Evolutionary conservation across 37 sponge, comb jelly and placozoan genomes (phyloP).

Genomic region (Oscarella lobularis): DNA sequence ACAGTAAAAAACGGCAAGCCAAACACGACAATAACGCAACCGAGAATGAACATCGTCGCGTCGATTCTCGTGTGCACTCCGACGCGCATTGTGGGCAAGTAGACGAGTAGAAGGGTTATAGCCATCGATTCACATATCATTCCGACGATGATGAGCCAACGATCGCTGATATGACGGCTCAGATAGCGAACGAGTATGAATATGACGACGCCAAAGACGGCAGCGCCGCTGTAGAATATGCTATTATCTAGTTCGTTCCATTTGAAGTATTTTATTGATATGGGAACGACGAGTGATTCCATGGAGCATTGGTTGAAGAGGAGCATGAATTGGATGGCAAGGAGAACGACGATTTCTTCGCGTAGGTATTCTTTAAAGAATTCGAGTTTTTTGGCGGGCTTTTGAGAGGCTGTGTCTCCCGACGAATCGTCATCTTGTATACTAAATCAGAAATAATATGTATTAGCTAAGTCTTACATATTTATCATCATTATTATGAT

Average conservation of each 20-base stretch:
- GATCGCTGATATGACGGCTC: not conserved
- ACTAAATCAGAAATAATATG: too few relatives aligned
- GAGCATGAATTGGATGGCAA: slow-evolving; percentile 41
- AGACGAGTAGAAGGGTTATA: slow-evolving; percentile 7
- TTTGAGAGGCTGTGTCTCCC: too few relatives aligned
- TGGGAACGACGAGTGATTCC: slow-evolving; percentile 69
- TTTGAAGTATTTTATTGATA: slow-evolving; percentile 27
- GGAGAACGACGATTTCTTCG: slow-evolving; percentile 54
- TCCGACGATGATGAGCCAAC: slow-evolving; percentile 50
- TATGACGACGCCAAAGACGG: slow-evolving; percentile 6
- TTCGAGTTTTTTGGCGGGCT: too few relatives aligned
- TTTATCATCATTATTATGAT: not conserved
- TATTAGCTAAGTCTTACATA: too few relatives aligned
- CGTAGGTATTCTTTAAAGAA: slow-evolving; percentile 22
- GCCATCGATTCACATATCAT: slow-evolving; percentile 22
- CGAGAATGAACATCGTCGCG: slow-evolving; percentile 16
- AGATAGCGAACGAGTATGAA: not conserved
- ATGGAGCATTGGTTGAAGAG: slow-evolving; percentile 63
- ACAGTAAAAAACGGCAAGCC: slow-evolving; percentile 51
- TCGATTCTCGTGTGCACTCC: not conserved
- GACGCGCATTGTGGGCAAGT: slow-evolving; percentile 3
- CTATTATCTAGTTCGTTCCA: slow-evolving; percentile 54
- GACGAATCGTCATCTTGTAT: too few relatives aligned
- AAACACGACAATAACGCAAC: slow-evolving; percentile 25
- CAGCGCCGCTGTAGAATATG: slow-evolving; percentile 55